phyloP scores from a whole-genome alignment of 2,797 vertebrate species.

The Anguilla pacifica region DNA sequence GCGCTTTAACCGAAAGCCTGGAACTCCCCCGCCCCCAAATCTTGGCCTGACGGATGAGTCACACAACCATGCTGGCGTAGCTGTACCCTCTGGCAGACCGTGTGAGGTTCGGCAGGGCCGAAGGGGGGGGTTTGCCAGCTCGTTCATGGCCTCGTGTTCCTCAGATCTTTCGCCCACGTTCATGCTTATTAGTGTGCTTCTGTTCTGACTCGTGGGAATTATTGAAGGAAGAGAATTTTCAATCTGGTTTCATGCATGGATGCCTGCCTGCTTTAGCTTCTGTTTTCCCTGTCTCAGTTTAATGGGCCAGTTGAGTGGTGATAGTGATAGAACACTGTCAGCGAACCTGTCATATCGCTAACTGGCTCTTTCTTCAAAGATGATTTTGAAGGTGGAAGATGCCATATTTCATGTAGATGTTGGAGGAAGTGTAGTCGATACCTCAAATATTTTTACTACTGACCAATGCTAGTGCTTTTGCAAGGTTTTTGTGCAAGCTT shows the following conservation, averaged over 20 bases:
- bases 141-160: not conserved
- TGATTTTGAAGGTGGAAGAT: not conserved
- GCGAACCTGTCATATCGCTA: not conserved
- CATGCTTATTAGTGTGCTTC: not conserved
- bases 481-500: conserved; percentile 51
- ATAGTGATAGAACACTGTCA: not conserved
- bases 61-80: not conserved
- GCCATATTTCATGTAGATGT: conserved; percentile 54
- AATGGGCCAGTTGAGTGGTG: not conserved
- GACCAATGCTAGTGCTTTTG: conserved; percentile 51
- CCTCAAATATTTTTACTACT: conserved; percentile 61
- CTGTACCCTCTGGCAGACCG: not conserved
- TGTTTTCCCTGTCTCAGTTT: not conserved
- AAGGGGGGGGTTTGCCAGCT: not conserved
- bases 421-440: conserved; percentile 61
- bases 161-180: not conserved
- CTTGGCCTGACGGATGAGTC: not conserved
- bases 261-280: not conserved
- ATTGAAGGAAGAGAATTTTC: not conserved
- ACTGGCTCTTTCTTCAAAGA: not conserved
- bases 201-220: not conserved
- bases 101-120: not conserved
- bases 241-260: not conserved
- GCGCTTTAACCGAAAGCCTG: not conserved
- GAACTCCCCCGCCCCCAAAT: not conserved